phyloP scores from a whole-genome alignment of 2,888 invertebrate genomes.

The Cylloceria caligata region DNA sequence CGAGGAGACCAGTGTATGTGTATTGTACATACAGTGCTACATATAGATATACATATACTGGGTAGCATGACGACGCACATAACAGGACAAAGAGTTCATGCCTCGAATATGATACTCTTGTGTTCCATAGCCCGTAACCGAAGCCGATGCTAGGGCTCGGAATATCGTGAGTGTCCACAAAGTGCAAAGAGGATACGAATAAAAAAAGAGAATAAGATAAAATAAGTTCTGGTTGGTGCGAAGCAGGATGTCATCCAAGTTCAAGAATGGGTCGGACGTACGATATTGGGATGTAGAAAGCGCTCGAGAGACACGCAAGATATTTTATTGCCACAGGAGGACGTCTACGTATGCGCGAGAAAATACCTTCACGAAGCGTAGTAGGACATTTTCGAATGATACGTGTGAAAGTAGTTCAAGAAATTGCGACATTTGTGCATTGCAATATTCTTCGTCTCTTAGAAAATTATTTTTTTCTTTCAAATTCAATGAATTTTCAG shows the following conservation, averaged over 20 bases:
- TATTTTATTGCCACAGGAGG: slow-evolving; percentile 40
- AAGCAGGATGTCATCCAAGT: slow-evolving; percentile 10
- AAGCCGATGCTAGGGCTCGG: slow-evolving; percentile 30
- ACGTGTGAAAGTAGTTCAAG: slow-evolving; percentile 63
- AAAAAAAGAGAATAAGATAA: background rate
- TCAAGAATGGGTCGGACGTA: slow-evolving; percentile 4
- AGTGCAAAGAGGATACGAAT: slow-evolving; percentile 4
- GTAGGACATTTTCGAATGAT: slow-evolving; percentile 46
- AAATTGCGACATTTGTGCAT: slow-evolving; percentile 17
- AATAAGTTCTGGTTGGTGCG: slow-evolving; percentile 5
- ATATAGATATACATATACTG: slow-evolving; percentile 35
- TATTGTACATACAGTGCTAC: background rate
- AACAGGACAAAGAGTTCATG: slow-evolving; percentile 83
- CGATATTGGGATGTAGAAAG: slow-evolving; percentile 11
- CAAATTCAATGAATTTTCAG: background rate
- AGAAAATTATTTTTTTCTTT: background rate
- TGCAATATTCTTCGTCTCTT: background rate
- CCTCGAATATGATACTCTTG: slow-evolving; percentile 78
- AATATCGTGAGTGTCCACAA: slow-evolving; percentile 30
- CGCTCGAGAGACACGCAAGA: background rate
- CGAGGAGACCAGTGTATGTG: slow-evolving; percentile 21
- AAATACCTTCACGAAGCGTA: slow-evolving; percentile 5
- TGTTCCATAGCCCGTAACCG: slow-evolving; percentile 60
- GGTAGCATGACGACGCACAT: slow-evolving; percentile 78
- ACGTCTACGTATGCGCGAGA: background rate